Evolutionary conservation across 1,140 invertebrate genomes (phyloP).

Genomic region (Caenorhabditis elegans): WBcel235 BX284602.5:9994001-9994500

Average conservation of each 20-base stretch:
- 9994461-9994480: constrained; percentile 50
- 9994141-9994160: not conserved
- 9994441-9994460: constrained; percentile 47
- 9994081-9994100: not conserved
- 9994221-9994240: not conserved
- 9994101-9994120: not conserved
- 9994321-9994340: constrained; percentile 50
- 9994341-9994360: constrained; percentile 47
- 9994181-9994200: not conserved
- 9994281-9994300: constrained; percentile 46
- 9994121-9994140: not conserved
- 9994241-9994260: not conserved
- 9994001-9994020: not conserved
- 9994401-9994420: too few species aligned
- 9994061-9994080: not conserved
- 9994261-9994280: constrained; percentile 41
- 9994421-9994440: constrained; percentile 49
- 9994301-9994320: constrained; percentile 48
- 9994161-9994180: not conserved
- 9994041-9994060: not conserved
- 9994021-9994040: not conserved
- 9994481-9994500: constrained; percentile 48
- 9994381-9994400: too few species aligned
- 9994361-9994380: constrained; percentile 24
- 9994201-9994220: not conserved